Evolutionary conservation across 2,888 invertebrate genomes (phyloP), one percentile per base, ranked within the genome.

Genomic region (Drosophila pseudotakahashii): DNA sequence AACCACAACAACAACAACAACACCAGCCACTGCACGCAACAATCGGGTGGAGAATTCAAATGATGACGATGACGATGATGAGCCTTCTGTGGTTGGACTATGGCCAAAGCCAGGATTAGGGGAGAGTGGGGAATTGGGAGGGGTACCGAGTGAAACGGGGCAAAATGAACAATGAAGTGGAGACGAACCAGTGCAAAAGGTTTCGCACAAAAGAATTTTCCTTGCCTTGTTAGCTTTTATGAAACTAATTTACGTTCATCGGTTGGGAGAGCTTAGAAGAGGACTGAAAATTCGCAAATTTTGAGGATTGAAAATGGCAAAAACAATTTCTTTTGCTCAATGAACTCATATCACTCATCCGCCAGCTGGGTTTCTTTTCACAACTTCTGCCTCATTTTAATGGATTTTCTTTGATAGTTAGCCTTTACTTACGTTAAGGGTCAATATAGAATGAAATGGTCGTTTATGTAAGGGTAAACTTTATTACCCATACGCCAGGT

Each of bases 211-310:
- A 71, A 41, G 63, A 57, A 62, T 63, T 51, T 52, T 37, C 16
- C 47, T 37, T 52, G 42, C 23, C 62, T 34, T 72, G 54, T 45
- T 71, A 26, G 73, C 73, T 73, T 73, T 63, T 52, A 73, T 52
- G 48, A 57, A 73, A 63, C 71, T 73, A 63, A 71, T 71, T 72
- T 62, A 41, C 50, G 23, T 64, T 23, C 52, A 26, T 66, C 47
- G 55, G 10, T 37, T 61, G 53, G n/a, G 10, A 34, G 10, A 13
- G 44, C 36, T 44, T 48, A 11, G 30, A 39, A 41, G 34, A 19
- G 3, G 16, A 47, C 23, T 34, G 11, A 9, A 44, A 50, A 19
- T 36, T 36, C 9, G 14, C 23, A 52, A 47, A 59, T 26, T 48
- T 48, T 70, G 23, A 32, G 23, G 48, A 67, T 55, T 66, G 34